A percentile compares a stretch with the other conserved stretches of the same genome.
phyloP scores from a whole-genome alignment of 1,140 invertebrate species.

The Philopotamus ludificatus region DNA sequence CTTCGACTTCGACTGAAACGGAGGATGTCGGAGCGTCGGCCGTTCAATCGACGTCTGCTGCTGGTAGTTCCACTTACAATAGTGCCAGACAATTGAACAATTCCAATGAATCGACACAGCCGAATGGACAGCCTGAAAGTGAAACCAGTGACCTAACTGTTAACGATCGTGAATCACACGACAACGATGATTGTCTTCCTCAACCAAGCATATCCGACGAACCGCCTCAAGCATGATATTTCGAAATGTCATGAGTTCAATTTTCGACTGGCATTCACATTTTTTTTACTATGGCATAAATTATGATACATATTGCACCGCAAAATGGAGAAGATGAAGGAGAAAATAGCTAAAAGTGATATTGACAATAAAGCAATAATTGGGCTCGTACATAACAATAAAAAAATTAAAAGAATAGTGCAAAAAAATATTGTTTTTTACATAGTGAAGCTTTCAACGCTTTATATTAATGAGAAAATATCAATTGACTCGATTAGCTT shows the following conservation, averaged over 20 bases:
- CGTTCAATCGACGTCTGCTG: constrained; percentile 1
- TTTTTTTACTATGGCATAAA: constrained; percentile 1
- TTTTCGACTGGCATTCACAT: background rate
- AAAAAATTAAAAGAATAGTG: background rate
- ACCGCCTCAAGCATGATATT: constrained; percentile 52
- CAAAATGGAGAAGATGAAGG: background rate
- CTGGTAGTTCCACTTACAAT: background rate
- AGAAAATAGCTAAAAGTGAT: background rate
- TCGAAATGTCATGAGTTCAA: background rate
- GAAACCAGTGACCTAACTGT: background rate
- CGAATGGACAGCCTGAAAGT: constrained; percentile 2
- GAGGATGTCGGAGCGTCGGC: background rate
- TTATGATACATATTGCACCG: background rate
- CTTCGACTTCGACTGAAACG: constrained; percentile 1
- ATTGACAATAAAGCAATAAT: too few relatives aligned
- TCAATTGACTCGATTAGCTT: constrained; percentile 8
- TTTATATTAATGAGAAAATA: too few relatives aligned
- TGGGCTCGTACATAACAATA: background rate
- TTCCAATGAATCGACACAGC: constrained; percentile 7
- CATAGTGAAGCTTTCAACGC: too few relatives aligned
- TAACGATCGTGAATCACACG: background rate
- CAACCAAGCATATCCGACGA: constrained; percentile 51
- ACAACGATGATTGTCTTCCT: constrained; percentile 43
- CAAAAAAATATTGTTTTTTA: background rate
- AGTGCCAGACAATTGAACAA: background rate